Percentiles rank a stretch among this genome's conserved stretches.
Evolutionary conservation across 2,888 invertebrate genomes (phyloP).

Genomic region (Acrobasis consociella): DNA sequence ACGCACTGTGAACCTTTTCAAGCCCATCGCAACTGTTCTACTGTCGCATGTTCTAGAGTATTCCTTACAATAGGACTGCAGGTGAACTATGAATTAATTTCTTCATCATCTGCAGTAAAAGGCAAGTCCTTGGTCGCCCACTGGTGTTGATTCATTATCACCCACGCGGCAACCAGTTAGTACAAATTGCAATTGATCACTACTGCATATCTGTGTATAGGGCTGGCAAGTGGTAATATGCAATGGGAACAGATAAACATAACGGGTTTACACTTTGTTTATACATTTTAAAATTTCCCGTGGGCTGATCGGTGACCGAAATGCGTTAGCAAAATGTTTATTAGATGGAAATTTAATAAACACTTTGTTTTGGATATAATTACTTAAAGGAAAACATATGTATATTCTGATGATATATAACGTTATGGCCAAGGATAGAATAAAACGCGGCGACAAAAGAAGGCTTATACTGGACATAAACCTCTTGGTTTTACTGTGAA

Average conservation of each 20-base stretch:
- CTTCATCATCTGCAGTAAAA: constrained; percentile 67
- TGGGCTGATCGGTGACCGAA: background rate
- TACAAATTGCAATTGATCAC: constrained; percentile 52
- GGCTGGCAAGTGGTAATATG: constrained; percentile 30
- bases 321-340: background rate
- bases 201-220: constrained; percentile 37
- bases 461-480: no score
- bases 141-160: constrained; percentile 65
- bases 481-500: no score
- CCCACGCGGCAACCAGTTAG: constrained; percentile 56
- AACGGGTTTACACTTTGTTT: constrained; percentile 1
- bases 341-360: background rate
- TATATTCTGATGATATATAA: no score
- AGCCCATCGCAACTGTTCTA: background rate
- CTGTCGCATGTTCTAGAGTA: background rate
- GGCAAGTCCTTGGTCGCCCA: constrained; percentile 76
- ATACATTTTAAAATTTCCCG: background rate
- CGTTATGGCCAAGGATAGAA: no score
- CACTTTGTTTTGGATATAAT: background rate
- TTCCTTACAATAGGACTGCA: background rate
- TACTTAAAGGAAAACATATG: no score
- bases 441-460: no score
- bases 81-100: constrained; percentile 37
- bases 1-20: background rate
- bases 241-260: constrained; percentile 6